Evolutionary conservation across 2,113 vertebrate genomes (phyloP).

Genomic region (Dromas ardeola): DNA sequence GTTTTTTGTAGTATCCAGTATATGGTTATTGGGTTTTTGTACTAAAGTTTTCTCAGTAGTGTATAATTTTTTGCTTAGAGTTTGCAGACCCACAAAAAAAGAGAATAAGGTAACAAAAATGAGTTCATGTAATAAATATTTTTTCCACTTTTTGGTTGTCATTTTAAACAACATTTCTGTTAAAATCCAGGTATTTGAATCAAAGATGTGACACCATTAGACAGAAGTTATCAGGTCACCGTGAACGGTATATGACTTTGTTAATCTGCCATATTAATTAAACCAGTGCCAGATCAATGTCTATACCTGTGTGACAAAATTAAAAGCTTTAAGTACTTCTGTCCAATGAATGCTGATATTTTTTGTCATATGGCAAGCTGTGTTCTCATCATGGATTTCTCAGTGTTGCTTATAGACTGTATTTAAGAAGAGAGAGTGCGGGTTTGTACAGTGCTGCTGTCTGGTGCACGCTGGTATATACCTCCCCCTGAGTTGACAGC

Average conservation of each 20-base stretch:
- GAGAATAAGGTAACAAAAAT: neutral
- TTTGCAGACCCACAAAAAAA: neutral
- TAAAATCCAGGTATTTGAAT: neutral
- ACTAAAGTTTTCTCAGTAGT: neutral
- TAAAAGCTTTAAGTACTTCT: neutral
- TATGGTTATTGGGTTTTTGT: neutral
- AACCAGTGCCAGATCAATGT: neutral
- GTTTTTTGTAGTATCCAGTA: neutral
- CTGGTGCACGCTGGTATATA: slow-evolving; percentile 36
- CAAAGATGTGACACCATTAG: neutral
- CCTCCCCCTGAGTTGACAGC: slow-evolving; percentile 73
- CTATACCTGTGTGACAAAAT: neutral
- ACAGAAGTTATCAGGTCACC: neutral
- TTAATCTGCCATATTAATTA: neutral
- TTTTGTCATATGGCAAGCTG: neutral
- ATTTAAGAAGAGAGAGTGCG: neutral
- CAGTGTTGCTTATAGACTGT: neutral
- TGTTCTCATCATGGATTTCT: slow-evolving; percentile 25
- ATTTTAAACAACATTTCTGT: neutral
- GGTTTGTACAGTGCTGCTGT: slow-evolving; percentile 52
- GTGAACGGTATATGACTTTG: neutral
- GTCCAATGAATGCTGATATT: neutral
- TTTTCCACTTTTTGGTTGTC: neutral
- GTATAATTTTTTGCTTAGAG: neutral
- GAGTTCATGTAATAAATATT: neutral